Percentiles rank a stretch among this genome's conserved stretches.
These are phyloP conservation scores for Larimichthys polyactis DNA, from an alignment of 2,113 vertebrate genomes.

Conservation along the genomic window DNA sequence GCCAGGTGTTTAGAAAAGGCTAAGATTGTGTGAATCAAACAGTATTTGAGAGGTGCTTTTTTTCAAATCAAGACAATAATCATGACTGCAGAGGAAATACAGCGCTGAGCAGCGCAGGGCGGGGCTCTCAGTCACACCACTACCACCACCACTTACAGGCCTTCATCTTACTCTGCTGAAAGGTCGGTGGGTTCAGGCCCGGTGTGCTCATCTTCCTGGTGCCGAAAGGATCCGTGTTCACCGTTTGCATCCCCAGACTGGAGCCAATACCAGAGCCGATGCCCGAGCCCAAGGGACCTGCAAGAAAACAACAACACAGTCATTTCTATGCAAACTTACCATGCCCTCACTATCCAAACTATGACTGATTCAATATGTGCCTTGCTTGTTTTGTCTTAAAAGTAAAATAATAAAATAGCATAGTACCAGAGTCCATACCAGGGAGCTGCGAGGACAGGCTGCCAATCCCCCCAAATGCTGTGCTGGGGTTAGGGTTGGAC, in stretches of 20 bases:
- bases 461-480: conserved; percentile 93
- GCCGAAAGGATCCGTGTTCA: conserved; percentile 94
- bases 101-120: conserved; percentile 82
- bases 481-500: conserved; percentile 93
- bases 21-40: not conserved
- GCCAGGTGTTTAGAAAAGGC: not conserved
- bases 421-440: conserved; percentile 86
- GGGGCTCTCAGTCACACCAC: conserved; percentile 89
- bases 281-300: conserved; percentile 91
- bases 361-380: not conserved
- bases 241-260: conserved; percentile 92
- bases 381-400: not conserved
- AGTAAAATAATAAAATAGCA: conserved; percentile 42
- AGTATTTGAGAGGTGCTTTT: not conserved
- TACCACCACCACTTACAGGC: conserved; percentile 95
- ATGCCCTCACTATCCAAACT: not conserved
- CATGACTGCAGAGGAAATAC: conserved; percentile 74
- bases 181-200: conserved; percentile 96
- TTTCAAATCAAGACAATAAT: not conserved
- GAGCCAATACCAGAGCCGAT: conserved; percentile 93
- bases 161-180: conserved; percentile 99
- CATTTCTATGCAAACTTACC: not conserved
- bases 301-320: conserved; percentile 7
- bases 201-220: conserved; percentile 98
- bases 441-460: conserved; percentile 95